Evolutionary conservation across 2,888 invertebrate species (phyloP).

Genomic region (Emmelina monodactyla): DNA sequence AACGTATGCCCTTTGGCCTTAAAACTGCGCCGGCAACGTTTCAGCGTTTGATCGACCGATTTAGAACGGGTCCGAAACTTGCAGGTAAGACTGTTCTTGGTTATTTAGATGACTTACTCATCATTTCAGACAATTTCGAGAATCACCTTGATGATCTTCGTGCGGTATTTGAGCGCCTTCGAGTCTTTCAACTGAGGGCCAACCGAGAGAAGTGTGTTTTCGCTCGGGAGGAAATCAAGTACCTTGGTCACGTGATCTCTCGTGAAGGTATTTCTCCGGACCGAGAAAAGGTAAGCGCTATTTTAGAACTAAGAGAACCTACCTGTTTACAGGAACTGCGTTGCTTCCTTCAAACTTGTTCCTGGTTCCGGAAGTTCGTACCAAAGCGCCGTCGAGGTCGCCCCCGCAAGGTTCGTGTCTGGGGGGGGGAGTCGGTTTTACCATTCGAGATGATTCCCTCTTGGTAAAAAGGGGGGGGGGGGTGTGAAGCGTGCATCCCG

Average conservation of each 20-base stretch:
- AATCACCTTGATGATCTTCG: not conserved
- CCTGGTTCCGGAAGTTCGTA: not conserved
- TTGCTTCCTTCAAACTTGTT: not conserved
- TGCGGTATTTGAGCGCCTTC: conserved; percentile 2
- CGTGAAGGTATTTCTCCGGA: conserved; percentile 14
- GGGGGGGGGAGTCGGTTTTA: too few species aligned
- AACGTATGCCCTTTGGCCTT: not conserved
- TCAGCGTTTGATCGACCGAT: not conserved
- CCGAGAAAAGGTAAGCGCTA: not conserved
- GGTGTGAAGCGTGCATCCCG: too few species aligned
- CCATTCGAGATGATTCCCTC: too few species aligned
- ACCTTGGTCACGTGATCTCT: conserved; percentile 18
- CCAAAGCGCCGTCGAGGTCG: too few species aligned
- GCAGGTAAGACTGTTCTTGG: not conserved
- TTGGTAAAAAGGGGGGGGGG: too few species aligned
- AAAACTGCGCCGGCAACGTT: not conserved
- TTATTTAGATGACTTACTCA: not conserved
- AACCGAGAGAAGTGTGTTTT: conserved; percentile 22
- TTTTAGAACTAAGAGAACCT: not conserved
- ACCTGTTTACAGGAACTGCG: not conserved
- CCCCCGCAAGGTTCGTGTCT: too few species aligned
- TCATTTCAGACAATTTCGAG: not conserved
- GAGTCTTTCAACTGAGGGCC: conserved; percentile 9
- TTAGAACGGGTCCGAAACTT: not conserved
- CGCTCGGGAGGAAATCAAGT: conserved; percentile 13